These are phyloP conservation scores for Agonum fuliginosum DNA, from an alignment of 2,888 invertebrate species.

Conservation along the genomic window DNA sequence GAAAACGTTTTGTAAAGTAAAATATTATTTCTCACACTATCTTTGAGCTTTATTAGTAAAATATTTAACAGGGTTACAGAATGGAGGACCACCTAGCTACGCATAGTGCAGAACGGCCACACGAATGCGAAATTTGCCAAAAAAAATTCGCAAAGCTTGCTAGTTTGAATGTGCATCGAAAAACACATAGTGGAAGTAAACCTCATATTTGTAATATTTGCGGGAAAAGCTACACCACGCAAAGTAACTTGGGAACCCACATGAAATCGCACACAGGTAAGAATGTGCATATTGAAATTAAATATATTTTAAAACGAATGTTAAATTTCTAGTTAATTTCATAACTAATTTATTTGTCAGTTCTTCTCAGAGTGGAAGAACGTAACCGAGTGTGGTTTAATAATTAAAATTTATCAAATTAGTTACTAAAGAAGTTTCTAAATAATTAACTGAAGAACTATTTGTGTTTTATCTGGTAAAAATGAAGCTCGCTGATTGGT, in stretches of 20 bases:
- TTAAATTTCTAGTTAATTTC: too few relatives aligned
- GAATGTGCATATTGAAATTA: not conserved
- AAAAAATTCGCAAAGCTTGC: slow-evolving; percentile 65
- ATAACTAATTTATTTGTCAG: too few relatives aligned
- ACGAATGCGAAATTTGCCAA: slow-evolving; percentile 64
- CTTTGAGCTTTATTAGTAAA: not conserved
- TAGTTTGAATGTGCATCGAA: slow-evolving; percentile 65
- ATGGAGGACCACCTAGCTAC: slow-evolving; percentile 66
- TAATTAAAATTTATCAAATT: too few relatives aligned
- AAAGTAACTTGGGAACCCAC: slow-evolving; percentile 66
- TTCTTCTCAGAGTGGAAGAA: too few relatives aligned
- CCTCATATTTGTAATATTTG: slow-evolving; percentile 66
- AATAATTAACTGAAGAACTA: not conserved
- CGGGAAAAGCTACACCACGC: slow-evolving; percentile 66
- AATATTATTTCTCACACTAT: not conserved
- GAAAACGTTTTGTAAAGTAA: slow-evolving; percentile 63
- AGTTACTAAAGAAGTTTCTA: not conserved
- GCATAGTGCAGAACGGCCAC: slow-evolving; percentile 64
- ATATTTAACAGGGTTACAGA: slow-evolving; percentile 61
- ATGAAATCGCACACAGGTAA: slow-evolving; percentile 62
- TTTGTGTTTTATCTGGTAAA: not conserved
- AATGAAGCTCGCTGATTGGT: too few relatives aligned
- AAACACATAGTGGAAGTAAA: slow-evolving; percentile 65
- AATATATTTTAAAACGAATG: not conserved
- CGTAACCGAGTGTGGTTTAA: too few relatives aligned